Base-by-base conservation (phyloP, 1,140 invertebrate genomes). In the Drosophila arizonae region DNA sequence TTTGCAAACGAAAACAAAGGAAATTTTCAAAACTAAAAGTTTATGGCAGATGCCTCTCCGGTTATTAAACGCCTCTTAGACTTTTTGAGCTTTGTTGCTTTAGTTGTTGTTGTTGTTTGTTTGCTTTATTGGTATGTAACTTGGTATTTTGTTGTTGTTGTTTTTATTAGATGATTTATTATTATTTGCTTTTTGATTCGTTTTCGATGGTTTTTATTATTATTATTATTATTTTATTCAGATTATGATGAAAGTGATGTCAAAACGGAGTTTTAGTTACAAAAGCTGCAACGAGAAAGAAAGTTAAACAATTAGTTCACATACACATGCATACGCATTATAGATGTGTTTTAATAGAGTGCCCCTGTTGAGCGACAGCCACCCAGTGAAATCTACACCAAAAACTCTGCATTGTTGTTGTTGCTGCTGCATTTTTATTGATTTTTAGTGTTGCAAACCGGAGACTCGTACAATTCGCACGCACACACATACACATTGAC, bases 251-350 rank as follows among this genome's bases (percentile, higher is more conserved):
- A 91, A 90, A 91, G 90, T 91, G 90, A 91, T 91, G 90, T 91
- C 90, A 91, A 91, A 91, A 91, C 90, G 88, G 94, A 94, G 94
- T 94, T 94, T 95, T 94, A 95, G 93, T 95, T 95, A 95, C 95
- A 95, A 95, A 95, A 95, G 95, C 95, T 96, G 94, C 88, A 94
- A 94, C 87, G 92, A 92, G 50, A 74, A 60, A 65, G 64, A 60
- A 64, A 48, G 4, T 73, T 41, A 8, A 69, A 52, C 28, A 76
- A 67, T 76, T 67, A 71, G 61, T 64, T 55, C 33, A 24, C 28
- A 62, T 36, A 60, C 64, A 43, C 41, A 70, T 15, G 41, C 36
- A 52, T 41, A 56, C 54, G 39, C 43, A 33, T 33, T 50, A 58
- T 41, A 57, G 46, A 30, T 26, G 30, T 55, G 46, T 26, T 56